These are phyloP conservation scores for Delia radicum DNA, from an alignment of 1,140 invertebrate genomes.

Conservation along the genomic window DNA sequence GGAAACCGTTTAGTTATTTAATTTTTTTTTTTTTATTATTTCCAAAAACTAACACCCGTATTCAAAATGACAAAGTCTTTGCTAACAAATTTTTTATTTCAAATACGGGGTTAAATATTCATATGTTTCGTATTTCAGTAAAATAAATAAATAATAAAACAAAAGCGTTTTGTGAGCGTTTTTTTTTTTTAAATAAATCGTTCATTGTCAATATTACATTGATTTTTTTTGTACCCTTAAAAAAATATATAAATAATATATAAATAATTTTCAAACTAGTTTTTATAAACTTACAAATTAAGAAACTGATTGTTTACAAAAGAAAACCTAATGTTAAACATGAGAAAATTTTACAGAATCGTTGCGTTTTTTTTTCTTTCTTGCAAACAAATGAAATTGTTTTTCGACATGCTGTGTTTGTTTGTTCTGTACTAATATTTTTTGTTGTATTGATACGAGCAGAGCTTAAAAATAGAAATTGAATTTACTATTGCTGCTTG, in stretches of 20 bases:
- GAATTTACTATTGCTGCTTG: no score
- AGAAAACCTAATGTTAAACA: neutral
- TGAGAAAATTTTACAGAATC: slow-evolving; percentile 1
- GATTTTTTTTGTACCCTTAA: slow-evolving; percentile 16
- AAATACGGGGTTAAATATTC: no score
- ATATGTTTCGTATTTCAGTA: neutral
- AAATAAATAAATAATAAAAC: neutral
- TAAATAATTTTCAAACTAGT: slow-evolving; percentile 9
- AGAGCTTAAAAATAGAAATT: no score
- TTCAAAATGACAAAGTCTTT: no score
- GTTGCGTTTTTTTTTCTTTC: slow-evolving; percentile 17
- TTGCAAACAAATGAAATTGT: slow-evolving; percentile 24
- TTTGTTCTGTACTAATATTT: slow-evolving; percentile 7
- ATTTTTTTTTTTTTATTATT: no score
- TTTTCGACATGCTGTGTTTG: neutral
- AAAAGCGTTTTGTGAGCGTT: neutral
- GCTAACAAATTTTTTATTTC: no score
- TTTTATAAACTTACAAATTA: neutral
- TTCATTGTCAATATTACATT: neutral
- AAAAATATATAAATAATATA: slow-evolving; percentile 7
- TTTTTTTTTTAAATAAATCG: slow-evolving; percentile 8
- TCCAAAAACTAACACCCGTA: no score
- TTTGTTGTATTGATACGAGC: slow-evolving; percentile 10
- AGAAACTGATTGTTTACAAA: neutral
- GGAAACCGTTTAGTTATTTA: no score